Evolutionary conservation across 2,888 invertebrate species (phyloP), one percentile per base, ranked within the genome.

Genomic region (Habrosyne pyritoides): DNA sequence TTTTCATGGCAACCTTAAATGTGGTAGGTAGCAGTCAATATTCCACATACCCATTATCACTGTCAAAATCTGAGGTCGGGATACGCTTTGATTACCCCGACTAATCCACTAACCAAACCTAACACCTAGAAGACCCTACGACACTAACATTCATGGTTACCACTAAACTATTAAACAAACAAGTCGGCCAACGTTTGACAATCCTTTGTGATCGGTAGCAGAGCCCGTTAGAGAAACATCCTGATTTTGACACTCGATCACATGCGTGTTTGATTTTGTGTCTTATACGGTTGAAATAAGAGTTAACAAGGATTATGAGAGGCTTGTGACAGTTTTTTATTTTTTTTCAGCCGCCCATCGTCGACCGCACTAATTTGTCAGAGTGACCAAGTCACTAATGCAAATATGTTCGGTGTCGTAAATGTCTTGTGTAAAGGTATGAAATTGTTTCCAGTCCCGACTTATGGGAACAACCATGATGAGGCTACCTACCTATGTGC

Each of bases 361-460:
- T 71, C 66, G 75, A 67, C 64, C 74, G 86, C 79, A 86, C 91
- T 89, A 91, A 90, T 91, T 89, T 84, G 85, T 90, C 81, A 75
- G 77, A 76, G 80, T 76, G 81, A 78, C 83, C 83, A 81, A 87
- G 88, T 88, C 89, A 86, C 87, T 84, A 91, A 88, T 81, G 89
- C 91, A 91, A 92, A 92, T 87, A 91, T 77, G 77, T 74, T 67
- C 76, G 73, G 77, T 66, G 75, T 84, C 81, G 91, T 91, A 87
- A 91, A 92, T 90, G 79, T 76, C 69, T 90, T 91, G 86, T 78
- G 91, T 89, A 87, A 91, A 91, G 89, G 86, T 81, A 79, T 82
- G 88, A 89, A 89, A 89, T 89, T 91, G 89, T 90, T 90, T 89
- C 89, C 86, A 85, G 73, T 66, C 71, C 60, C 67, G 71, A 69